phyloP scores from a whole-genome alignment of 2,113 vertebrate species.

The Cathartes aura region DNA sequence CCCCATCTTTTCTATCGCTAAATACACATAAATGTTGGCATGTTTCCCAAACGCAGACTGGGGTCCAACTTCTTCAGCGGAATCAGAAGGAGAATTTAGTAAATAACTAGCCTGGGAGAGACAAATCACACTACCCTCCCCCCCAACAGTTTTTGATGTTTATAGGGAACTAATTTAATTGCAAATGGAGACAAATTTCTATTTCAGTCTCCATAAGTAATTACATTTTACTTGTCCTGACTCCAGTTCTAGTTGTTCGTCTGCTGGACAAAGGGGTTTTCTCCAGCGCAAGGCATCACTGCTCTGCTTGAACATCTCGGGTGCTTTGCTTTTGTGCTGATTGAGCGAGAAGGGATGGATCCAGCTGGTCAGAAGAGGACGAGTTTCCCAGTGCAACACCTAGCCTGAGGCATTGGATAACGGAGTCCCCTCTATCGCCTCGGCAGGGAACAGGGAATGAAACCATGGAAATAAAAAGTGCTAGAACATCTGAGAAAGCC shows the following conservation, averaged over 20 bases:
- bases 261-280: background rate
- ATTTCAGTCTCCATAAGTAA: background rate
- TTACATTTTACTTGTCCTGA: background rate
- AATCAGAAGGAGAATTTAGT: background rate
- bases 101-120: background rate
- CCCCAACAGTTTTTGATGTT: background rate
- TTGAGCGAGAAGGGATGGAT: background rate
- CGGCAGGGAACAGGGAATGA: background rate
- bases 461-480: background rate
- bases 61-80: background rate
- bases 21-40: background rate
- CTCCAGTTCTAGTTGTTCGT: background rate
- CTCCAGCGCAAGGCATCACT: background rate
- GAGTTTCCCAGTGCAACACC: background rate
- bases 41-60: background rate
- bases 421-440: too few species aligned
- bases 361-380: background rate
- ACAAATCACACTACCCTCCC: background rate
- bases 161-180: background rate
- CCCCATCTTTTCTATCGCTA: background rate
- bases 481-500: background rate
- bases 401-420: background rate
- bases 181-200: conserved; percentile 23
- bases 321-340: background rate
- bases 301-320: background rate